phyloP scores from a whole-genome alignment of 2,113 vertebrate species.

The Proteles cristata region DNA sequence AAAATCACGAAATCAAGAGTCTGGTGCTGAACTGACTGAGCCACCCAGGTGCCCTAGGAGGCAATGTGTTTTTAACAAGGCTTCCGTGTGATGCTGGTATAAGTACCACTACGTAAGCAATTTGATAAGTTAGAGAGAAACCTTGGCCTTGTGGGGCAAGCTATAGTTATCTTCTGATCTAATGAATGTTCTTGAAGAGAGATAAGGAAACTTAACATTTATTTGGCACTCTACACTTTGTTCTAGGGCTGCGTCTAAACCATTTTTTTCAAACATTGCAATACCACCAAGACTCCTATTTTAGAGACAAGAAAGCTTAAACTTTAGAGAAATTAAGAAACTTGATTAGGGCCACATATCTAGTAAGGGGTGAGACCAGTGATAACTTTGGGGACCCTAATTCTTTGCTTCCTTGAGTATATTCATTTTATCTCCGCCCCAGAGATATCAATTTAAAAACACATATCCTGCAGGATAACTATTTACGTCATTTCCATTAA shows the following conservation, averaged over 20 bases:
- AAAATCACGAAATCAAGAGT: no score
- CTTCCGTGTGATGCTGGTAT: neutral
- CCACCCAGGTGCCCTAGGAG: neutral
- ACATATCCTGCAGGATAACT: neutral
- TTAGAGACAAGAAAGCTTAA: slow-evolving; percentile 17
- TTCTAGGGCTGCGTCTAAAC: neutral
- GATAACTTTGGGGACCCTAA: neutral
- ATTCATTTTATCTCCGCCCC: neutral
- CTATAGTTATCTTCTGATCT: neutral
- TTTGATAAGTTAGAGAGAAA: neutral
- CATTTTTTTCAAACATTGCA: neutral
- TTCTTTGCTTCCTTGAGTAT: neutral
- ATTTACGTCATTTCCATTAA: neutral
- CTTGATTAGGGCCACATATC: neutral
- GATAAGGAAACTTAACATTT: neutral
- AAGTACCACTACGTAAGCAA: neutral
- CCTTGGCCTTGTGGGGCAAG: neutral
- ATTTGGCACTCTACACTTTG: neutral
- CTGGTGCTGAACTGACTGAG: no score
- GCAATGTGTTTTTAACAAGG: neutral
- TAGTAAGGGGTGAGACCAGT: neutral
- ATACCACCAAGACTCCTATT: neutral
- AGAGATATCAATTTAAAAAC: slow-evolving; percentile 23
- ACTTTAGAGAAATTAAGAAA: neutral
- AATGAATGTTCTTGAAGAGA: neutral